These are phyloP conservation scores for Lutra lutra DNA, from an alignment of 2,797 vertebrate species.

Conservation along the genomic window DNA sequence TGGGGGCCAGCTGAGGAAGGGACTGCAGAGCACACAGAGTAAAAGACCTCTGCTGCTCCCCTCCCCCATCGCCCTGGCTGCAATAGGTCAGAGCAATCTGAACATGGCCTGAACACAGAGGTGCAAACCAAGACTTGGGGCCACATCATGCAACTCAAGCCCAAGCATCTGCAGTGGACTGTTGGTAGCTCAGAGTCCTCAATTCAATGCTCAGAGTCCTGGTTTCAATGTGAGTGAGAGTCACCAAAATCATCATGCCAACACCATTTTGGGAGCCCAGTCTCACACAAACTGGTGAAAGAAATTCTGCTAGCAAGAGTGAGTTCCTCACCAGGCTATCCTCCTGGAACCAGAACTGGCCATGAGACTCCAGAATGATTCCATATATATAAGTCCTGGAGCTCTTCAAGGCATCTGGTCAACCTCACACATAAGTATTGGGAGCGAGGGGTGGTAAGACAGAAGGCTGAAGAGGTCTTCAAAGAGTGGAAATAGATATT, in stretches of 20 bases:
- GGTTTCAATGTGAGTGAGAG: neutral
- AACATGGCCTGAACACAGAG: neutral
- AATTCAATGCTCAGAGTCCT: neutral
- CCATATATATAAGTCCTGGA: neutral
- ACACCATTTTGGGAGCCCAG: neutral
- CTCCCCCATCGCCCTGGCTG: neutral
- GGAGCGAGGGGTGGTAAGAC: accelerated
- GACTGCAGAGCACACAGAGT: neutral
- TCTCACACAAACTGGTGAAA: neutral
- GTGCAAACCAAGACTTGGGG: neutral
- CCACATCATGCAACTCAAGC: neutral
- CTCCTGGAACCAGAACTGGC: neutral
- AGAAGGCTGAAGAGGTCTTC: neutral
- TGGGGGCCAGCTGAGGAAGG: neutral
- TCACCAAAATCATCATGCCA: neutral
- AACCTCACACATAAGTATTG: neutral
- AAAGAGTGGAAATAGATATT: neutral
- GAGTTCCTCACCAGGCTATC: neutral
- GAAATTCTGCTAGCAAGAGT: neutral
- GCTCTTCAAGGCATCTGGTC: neutral
- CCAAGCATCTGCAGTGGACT: neutral
- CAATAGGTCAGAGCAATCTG: neutral
- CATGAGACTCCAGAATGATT: neutral
- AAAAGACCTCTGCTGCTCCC: neutral
- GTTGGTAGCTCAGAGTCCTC: neutral